Evolutionary conservation across 2,113 vertebrate species (phyloP), one percentile per base, ranked within the genome.

Genomic region (Ageneiosus marmoratus): DNA sequence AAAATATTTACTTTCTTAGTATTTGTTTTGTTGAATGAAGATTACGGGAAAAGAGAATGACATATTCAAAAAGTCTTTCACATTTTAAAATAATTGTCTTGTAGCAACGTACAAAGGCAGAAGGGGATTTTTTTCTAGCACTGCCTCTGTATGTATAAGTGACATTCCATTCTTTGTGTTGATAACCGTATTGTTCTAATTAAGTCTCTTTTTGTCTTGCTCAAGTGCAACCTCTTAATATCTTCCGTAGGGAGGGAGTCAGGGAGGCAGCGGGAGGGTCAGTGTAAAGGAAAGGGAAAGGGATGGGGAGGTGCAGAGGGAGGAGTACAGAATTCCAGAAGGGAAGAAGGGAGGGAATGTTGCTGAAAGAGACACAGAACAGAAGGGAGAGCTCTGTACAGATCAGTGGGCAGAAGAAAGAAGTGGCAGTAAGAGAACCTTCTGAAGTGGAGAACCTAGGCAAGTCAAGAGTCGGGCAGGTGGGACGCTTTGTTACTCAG

Each of bases 281-380:
- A 94, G 90, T 94, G 94, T 90, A 92, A 93, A 18, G 94, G 92
- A 91, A 91, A 94, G 91, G 94, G 93, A 91, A 91, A 94, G 91
- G 94, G 93, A 90, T 92, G 93, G 91, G 81, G 81, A 88, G 86
- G 83, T 74, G 41, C 27, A 62, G 87, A 60, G 80, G 86, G 84
- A 88, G 82, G 53, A 56, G 70, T 74, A 67, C 24, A 72, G 79
- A 86, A 72, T 75, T 58, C 77, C 83, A 24, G 67, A 67, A 80
- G 62, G 69, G 63, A 76, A 81, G 41, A 62, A 82, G 74, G 62
- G 62, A 79, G 75, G 55, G 27, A 46, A 82, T 77, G 75, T 72
- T 86, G 84, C 60, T 67, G 83, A 72, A 69, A 80, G 80, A 65
- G 83, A 29, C 34, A 81, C 79, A 81, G 48, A 74, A 86, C 56